Conservation (phyloP, 64 coral and sea anemone species). For the Dendrophyllia cribrosa region DNA sequence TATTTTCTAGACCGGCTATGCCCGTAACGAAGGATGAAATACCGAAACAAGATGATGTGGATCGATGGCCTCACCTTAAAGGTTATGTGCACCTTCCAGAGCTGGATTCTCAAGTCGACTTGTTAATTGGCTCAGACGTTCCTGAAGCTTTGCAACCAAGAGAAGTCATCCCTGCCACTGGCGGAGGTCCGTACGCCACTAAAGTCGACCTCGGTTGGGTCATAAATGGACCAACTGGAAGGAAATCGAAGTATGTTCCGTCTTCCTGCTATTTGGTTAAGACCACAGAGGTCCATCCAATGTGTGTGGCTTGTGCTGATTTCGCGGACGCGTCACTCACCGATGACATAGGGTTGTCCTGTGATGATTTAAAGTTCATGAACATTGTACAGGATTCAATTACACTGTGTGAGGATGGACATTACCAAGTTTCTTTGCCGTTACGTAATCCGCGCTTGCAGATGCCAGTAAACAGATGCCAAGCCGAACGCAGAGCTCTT, state of each 20-base stretch:
- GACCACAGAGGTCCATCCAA: neutral
- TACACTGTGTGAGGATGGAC: no score
- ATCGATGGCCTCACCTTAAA: conserved; percentile 18
- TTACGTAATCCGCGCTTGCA: no score
- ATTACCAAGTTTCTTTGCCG: no score
- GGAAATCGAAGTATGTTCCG: conserved; percentile 10
- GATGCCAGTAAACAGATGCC: no score
- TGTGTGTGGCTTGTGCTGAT: neutral
- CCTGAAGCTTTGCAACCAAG: conserved; percentile 45
- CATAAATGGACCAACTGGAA: conserved; percentile 59
- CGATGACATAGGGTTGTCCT: no score
- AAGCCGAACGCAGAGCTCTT: no score
- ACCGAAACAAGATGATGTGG: no score
- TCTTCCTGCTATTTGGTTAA: neutral
- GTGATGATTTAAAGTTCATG: no score
- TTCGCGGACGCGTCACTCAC: no score
- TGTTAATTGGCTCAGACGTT: conserved; percentile 51
- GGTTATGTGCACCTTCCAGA: neutral
- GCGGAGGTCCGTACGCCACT: conserved; percentile 31
- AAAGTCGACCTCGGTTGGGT: conserved; percentile 59
- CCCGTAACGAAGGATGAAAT: no score
- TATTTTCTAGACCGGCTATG: no score
- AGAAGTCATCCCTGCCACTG: neutral
- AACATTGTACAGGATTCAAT: no score
- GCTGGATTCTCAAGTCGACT: conserved; percentile 46